These are phyloP conservation scores for Pogona vitticeps DNA, from an alignment of 2,113 vertebrate genomes.

Conservation along the genomic window DNA sequence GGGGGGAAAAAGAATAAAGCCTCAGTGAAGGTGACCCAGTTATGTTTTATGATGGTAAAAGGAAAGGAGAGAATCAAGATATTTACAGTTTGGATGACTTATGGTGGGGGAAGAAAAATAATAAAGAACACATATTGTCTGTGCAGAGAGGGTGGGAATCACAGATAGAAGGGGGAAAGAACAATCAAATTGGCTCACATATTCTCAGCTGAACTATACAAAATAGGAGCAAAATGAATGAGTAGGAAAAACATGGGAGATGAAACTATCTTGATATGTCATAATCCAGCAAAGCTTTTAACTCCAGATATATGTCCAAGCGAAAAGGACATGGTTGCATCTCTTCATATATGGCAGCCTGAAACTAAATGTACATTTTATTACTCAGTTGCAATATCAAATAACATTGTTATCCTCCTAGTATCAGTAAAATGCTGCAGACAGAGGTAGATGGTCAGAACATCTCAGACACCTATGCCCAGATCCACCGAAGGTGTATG, in stretches of 20 bases:
- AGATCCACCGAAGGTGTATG: background rate
- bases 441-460: background rate
- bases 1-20: background rate
- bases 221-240: rapidly evolving
- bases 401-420: background rate
- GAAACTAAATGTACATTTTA: background rate
- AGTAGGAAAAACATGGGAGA: background rate
- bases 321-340: background rate
- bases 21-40: conserved; percentile 19
- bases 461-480: background rate
- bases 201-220: background rate
- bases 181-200: rapidly evolving
- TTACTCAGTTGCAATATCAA: background rate
- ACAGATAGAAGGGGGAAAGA: background rate
- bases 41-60: rapidly evolving
- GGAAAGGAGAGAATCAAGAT: background rate
- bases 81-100: conserved; percentile 6
- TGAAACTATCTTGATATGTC: background rate
- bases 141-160: background rate
- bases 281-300: background rate
- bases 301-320: background rate
- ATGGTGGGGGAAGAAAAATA: background rate
- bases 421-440: background rate
- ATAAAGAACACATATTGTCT: conserved; percentile 17
- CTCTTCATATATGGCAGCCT: background rate